Evolutionary conservation across 2,113 vertebrate genomes (phyloP).

Genomic region (Nipponia nippon): DNA sequence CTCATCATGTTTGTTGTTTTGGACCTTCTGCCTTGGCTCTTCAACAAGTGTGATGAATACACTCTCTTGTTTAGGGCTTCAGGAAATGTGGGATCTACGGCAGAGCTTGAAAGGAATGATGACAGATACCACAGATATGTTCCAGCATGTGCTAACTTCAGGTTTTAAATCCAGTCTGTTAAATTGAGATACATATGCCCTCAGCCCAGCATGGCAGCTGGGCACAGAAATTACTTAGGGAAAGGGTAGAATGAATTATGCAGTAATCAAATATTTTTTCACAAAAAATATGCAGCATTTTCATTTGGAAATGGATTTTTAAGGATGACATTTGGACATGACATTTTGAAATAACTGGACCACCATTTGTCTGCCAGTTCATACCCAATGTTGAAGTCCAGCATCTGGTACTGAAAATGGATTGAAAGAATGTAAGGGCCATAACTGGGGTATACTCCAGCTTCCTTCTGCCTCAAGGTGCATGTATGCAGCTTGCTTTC

Average conservation of each 20-base stretch:
- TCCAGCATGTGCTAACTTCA: not conserved
- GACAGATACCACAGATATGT: not conserved
- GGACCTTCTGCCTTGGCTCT: not conserved
- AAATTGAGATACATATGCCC: not conserved
- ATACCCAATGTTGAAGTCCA: not conserved
- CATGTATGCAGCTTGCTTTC: not conserved
- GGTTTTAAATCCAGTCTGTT: not conserved
- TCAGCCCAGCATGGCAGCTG: not conserved
- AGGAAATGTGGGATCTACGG: not conserved
- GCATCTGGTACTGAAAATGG: not conserved
- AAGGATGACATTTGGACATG: not conserved
- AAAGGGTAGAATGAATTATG: not conserved
- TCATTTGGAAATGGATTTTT: not conserved
- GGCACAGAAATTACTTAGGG: not conserved
- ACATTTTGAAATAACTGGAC: not conserved
- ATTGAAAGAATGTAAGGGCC: not conserved
- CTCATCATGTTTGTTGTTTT: not conserved
- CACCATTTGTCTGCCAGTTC: not conserved
- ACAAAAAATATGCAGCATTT: not conserved
- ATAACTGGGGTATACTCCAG: not conserved
- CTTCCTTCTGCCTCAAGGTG: not conserved
- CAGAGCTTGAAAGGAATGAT: not conserved
- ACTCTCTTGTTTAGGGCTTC: not conserved
- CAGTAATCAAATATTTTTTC: not conserved
- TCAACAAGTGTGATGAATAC: not conserved